Percentiles rank a stretch among this genome's conserved stretches.
These are phyloP conservation scores for Cavia porcellus DNA, from an alignment of 2,113 vertebrate genomes.

Conservation along the genomic window DNA sequence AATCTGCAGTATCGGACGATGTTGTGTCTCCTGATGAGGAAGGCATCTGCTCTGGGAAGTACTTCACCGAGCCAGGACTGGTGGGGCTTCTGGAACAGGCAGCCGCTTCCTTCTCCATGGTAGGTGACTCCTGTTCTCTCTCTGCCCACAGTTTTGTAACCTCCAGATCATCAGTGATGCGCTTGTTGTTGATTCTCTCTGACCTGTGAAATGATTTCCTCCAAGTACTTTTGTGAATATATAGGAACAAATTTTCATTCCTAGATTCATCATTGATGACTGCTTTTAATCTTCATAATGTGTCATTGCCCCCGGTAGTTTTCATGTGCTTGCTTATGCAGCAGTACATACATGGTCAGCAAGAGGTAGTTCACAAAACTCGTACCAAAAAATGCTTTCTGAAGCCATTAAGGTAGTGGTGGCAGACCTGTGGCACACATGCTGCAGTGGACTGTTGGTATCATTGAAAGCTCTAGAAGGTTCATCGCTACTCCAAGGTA, in stretches of 20 bases:
- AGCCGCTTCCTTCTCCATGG: conserved; percentile 98
- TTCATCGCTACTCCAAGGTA: not conserved
- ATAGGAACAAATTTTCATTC: conserved; percentile 22
- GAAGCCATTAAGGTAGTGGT: not conserved
- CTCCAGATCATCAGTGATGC: not conserved
- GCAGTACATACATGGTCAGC: not conserved
- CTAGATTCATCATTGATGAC: not conserved
- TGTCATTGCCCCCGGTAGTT: not conserved
- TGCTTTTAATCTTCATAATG: not conserved
- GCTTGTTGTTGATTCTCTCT: conserved; percentile 12
- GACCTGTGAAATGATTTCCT: not conserved
- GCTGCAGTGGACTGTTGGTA: not conserved
- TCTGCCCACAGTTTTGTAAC: conserved; percentile 19
- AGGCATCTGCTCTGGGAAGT: conserved; percentile 99
- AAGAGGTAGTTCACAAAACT: conserved; percentile 45
- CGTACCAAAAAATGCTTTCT: conserved; percentile 21
- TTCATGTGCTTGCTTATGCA: conserved; percentile 40
- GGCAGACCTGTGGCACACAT: not conserved
- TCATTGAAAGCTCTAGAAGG: not conserved
- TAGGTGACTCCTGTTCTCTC: conserved; percentile 84
- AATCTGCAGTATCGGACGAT: conserved; percentile 98
- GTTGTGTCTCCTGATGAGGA: conserved; percentile 99
- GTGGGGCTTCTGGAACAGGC: conserved; percentile 98
- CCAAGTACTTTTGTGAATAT: not conserved
- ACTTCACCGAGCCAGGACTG: conserved; percentile 98